Evolutionary conservation across 2,113 vertebrate species (phyloP).

Genomic region (Coracopsis vasa): DNA sequence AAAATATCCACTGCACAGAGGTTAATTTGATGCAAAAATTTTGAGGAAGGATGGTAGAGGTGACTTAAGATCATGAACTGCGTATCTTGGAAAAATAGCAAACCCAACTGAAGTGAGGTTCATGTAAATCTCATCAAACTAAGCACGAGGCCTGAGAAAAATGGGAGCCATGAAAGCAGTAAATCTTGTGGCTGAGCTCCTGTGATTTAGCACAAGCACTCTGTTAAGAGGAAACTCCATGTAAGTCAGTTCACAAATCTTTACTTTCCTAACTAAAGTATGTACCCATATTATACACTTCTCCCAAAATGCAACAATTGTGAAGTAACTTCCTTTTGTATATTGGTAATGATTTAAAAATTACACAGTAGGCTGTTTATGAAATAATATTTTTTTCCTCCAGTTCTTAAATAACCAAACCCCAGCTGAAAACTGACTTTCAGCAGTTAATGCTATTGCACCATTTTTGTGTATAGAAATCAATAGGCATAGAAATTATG

Average conservation of each 20-base stretch:
- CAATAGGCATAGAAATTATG: background rate
- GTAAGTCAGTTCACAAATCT: background rate
- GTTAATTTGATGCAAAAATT: background rate
- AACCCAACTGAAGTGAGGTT: background rate
- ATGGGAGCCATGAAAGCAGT: background rate
- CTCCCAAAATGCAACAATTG: background rate
- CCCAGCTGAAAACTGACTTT: background rate
- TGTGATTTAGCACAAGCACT: background rate
- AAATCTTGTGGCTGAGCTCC: background rate
- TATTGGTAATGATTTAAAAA: background rate
- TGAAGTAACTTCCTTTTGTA: background rate
- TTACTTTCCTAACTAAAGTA: background rate
- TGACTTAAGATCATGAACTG: background rate
- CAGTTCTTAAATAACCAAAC: background rate
- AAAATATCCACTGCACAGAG: background rate
- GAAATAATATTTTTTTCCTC: background rate
- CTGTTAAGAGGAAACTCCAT: background rate
- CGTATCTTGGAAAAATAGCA: background rate
- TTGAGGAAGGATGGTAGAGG: background rate
- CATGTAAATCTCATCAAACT: background rate
- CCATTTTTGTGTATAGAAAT: background rate
- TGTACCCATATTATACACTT: background rate
- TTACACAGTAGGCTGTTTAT: background rate
- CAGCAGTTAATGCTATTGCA: background rate
- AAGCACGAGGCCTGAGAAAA: background rate